Base-by-base conservation (phyloP, 2,888 invertebrate genomes). In the Tiliacea citrago region DNA sequence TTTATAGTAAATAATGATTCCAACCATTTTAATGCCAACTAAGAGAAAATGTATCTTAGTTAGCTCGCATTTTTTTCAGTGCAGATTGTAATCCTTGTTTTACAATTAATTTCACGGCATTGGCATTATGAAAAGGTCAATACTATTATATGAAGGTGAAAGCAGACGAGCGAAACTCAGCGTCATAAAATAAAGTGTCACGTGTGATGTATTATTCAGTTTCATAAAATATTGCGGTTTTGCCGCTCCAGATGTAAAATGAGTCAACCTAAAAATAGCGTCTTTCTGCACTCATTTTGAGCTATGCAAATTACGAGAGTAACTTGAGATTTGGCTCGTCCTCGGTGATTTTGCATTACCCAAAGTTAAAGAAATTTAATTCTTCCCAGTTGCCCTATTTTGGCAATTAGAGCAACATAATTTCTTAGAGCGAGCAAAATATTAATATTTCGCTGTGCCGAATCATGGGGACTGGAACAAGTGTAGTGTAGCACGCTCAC, bases 41-140 rank as follows among this genome's bases (percentile, higher is more conserved):
- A n/a, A n/a, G n/a, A n/a, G n/a, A n/a, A n/a, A n/a, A n/a, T n/a
- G n/a, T n/a, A n/a, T n/a, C n/a, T n/a, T n/a, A n/a, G n/a, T n/a
- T n/a, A n/a, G n/a, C n/a, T n/a, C n/a, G n/a, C n/a, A n/a, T n/a
- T n/a, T n/a, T n/a, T n/a, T n/a, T n/a, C n/a, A n/a, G n/a, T n/a
- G n/a, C n/a, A n/a, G 58, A 57, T 49, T 55, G 24, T 82, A 78
- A 72, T 66, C 65, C 57, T 51, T 18, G 65, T 69, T 62, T 61
- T 51, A 35, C 9, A 53, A 58, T 67, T 67, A 70, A 57, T 77
- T 77, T 47, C n/a, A 5, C 49, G 61, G 21, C 55, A 61, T 39
- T 78, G 13, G 35, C 21, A n/a, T 1, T 24, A 21, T 13, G 62
- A n/a, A 35, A 51, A 57, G 51, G 49, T 55, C 9, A 21, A 24